Conservation (phyloP, 2,113 vertebrate genomes). For the Syngnathoides biaculeatus region DNA sequence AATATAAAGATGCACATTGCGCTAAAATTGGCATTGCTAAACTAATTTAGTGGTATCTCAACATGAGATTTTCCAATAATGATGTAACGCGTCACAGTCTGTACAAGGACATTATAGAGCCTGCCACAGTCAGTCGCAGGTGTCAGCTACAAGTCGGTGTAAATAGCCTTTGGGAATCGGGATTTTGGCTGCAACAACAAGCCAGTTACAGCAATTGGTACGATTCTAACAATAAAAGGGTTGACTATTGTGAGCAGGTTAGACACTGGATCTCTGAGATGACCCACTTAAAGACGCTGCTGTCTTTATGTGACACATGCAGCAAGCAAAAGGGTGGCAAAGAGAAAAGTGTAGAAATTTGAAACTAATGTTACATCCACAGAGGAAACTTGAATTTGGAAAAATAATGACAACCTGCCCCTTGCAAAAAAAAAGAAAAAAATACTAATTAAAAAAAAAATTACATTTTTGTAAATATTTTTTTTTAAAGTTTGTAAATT, state of each 20-base stretch:
- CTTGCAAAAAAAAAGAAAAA: no score
- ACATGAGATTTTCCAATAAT: conserved; percentile 44
- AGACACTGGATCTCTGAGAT: background rate
- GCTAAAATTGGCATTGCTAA: background rate
- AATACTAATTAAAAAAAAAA: no score
- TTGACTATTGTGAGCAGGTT: no score
- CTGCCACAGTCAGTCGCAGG: conserved; percentile 39
- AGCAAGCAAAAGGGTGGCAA: no score
- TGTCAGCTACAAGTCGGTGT: conserved; percentile 39
- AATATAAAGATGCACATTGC: background rate
- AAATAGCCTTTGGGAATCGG: conserved; percentile 43
- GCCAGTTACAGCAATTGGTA: conserved; percentile 8
- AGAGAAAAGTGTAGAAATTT: no score
- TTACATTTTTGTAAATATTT: no score
- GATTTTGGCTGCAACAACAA: background rate
- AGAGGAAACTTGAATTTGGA: no score
- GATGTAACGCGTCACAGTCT: conserved; percentile 44
- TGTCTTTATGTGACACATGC: no score
- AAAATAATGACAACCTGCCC: no score
- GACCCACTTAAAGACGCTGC: background rate
- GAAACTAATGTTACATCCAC: no score
- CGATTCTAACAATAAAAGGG: background rate
- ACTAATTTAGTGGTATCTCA: conserved; percentile 23
- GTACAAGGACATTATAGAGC: conserved; percentile 50
- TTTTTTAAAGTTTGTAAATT: no score